Conservation (phyloP, 2,797 vertebrate species). For the Dallia pectoralis region DNA sequence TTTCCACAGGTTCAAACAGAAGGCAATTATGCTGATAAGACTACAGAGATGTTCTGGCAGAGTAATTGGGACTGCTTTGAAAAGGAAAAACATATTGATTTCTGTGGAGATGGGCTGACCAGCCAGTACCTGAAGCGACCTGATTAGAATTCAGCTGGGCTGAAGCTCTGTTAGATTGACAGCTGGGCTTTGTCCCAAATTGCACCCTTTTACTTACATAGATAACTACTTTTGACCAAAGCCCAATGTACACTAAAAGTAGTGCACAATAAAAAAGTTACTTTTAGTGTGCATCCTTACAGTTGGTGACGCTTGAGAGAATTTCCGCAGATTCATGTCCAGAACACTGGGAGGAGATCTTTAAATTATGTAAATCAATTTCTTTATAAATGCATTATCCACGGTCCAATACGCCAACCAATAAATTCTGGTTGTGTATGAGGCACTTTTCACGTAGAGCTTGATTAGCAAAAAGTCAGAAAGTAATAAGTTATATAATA, state of each 20-base stretch:
- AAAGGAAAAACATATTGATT: slow-evolving; percentile 6
- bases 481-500: no score
- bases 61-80: background rate
- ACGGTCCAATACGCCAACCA: background rate
- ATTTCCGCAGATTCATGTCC: background rate
- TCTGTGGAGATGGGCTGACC: slow-evolving; percentile 1
- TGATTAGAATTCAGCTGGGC: background rate
- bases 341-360: background rate
- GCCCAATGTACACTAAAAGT: no score
- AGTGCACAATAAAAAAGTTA: no score
- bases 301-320: background rate
- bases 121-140: background rate
- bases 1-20: slow-evolving; percentile 14
- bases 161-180: no score
- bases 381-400: background rate
- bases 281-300: no score
- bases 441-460: no score
- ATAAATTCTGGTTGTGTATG: background rate
- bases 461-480: background rate
- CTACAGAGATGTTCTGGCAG: background rate
- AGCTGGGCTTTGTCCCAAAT: background rate
- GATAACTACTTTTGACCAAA: no score
- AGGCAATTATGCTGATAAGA: slow-evolving; percentile 16
- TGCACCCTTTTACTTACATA: no score
- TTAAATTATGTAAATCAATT: background rate